A percentile compares a stretch with the other conserved stretches of the same genome.
These are phyloP conservation scores for Urocynchramus pylzowi DNA, from an alignment of 2,113 vertebrate species.

Conservation along the genomic window DNA sequence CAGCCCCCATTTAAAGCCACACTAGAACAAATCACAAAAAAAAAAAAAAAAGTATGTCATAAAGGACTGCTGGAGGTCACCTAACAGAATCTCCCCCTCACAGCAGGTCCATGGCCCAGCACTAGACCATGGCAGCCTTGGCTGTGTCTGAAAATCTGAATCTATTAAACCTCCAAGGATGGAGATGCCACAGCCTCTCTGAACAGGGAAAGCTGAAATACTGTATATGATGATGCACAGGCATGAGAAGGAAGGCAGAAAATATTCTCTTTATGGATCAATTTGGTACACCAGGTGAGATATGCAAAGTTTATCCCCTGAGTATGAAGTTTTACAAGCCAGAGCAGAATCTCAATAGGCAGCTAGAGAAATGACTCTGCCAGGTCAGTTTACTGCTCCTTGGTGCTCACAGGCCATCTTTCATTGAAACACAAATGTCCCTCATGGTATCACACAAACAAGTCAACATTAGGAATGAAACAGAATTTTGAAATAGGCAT, in stretches of 20 bases:
- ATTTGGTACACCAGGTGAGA: background rate
- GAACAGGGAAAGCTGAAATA: background rate
- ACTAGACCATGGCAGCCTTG: background rate
- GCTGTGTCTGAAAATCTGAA: background rate
- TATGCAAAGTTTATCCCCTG: background rate
- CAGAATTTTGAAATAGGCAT: background rate
- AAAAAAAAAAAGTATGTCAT: rapidly evolving
- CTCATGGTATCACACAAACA: background rate
- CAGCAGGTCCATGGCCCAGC: background rate
- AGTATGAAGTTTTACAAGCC: background rate
- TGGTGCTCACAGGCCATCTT: background rate
- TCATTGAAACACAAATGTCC: background rate
- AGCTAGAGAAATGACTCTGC: background rate
- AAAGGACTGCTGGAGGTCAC: background rate
- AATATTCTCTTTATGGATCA: background rate
- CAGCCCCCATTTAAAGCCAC: background rate
- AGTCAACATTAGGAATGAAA: background rate
- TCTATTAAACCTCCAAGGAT: background rate
- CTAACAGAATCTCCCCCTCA: background rate
- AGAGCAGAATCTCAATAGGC: background rate
- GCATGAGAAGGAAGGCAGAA: background rate
- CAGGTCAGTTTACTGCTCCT: background rate
- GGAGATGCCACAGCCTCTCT: background rate
- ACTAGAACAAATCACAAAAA: background rate
- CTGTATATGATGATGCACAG: background rate